Evolutionary conservation across 2,113 vertebrate genomes (phyloP), one percentile per base, ranked within the genome.

Genomic region (Orcinus orca): DNA sequence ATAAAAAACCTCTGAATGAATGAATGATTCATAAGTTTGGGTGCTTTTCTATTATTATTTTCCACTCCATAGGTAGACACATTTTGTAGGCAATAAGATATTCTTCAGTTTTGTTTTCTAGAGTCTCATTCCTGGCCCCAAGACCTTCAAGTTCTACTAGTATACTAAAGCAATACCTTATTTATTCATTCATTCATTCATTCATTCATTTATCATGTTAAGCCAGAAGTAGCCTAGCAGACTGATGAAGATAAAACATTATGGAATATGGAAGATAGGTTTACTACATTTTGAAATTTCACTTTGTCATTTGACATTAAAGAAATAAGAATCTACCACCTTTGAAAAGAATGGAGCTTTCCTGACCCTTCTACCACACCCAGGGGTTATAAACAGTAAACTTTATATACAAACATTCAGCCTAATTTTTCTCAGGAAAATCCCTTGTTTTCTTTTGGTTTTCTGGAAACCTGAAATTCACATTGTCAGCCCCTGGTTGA

Each of bases 281-380:
- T 82, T 76, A 76, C 41, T 58, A 55, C 10, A 85, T 85, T 74
- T 85, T 90, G 50, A 96, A 94, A 92, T 3, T 93, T 12, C 0
- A 84, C 31, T 80, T 93, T 96, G 33, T 93, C 44, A n/a, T 53
- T 11, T 95, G 36, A 65, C 91, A 74, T 29, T 93, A 88, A 89
- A 93, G 41, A 90, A 91, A 77, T 47, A 84, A 90, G 36, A 33
- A 83, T 6, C n/a, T 63, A 60, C 3, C 14, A 55, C 8, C 12
- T 93, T 95, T 80, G 29, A 41, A 55, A 70, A 93, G 86, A 74
- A 74, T n/a, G 70, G n/a, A n/a, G 14, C 20, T 80, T 73, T 17
- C 44, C 92, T 29, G 15, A 21, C 25, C 21, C 5, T 53, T 9
- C 10, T 74, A 15, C 33, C 23, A 29, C 12, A 31, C 3, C 58